Evolutionary conservation across 2,888 invertebrate species (phyloP).

Genomic region (Limnephilus rhombicus): DNA sequence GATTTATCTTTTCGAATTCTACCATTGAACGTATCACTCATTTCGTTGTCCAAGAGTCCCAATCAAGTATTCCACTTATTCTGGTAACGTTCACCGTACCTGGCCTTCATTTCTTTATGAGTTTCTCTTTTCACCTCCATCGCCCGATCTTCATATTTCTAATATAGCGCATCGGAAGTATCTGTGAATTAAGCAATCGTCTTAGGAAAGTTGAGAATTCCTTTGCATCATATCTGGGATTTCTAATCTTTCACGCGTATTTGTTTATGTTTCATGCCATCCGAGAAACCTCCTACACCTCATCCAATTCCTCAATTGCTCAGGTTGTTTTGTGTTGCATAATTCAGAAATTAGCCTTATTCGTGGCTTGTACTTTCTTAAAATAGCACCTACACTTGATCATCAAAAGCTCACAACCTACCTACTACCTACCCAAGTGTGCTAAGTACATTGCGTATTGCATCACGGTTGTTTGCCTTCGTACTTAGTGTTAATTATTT

Average conservation of each 20-base stretch:
- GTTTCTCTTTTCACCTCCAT: slow-evolving; percentile 33
- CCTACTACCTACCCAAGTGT: background rate
- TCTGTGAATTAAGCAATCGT: background rate
- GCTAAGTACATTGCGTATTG: background rate
- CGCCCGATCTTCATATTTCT: slow-evolving; percentile 23
- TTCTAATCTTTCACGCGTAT: background rate
- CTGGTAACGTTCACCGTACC: slow-evolving; percentile 18
- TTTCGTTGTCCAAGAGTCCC: background rate
- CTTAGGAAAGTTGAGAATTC: slow-evolving; percentile 6
- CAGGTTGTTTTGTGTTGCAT: background rate
- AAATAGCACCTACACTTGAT: background rate
- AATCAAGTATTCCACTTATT: slow-evolving; percentile 3
- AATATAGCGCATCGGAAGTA: slow-evolving; percentile 23
- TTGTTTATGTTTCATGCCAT: background rate
- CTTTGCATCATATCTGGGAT: background rate
- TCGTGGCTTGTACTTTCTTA: background rate
- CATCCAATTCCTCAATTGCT: background rate
- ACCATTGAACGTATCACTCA: background rate
- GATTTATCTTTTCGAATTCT: background rate
- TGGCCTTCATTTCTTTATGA: slow-evolving; percentile 28
- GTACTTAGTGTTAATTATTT: slow-evolving; percentile 1
- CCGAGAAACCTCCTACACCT: background rate
- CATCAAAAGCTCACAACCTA: background rate
- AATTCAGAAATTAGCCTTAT: background rate
- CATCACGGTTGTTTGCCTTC: background rate